phyloP scores from a whole-genome alignment of 2,113 vertebrate species.

The Myotis lucifugus region DNA sequence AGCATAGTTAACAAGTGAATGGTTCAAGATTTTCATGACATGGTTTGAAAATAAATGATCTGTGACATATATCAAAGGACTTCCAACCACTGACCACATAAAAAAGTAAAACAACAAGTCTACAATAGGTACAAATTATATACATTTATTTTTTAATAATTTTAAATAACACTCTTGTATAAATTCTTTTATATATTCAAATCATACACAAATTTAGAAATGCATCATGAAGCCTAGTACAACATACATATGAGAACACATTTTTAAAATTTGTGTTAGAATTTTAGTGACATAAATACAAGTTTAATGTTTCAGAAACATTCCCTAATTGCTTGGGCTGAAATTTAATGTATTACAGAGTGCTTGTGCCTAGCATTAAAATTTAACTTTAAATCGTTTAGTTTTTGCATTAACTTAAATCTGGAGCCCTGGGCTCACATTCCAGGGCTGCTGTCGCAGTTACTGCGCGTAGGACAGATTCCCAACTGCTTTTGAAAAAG shows the following conservation, averaged over 20 bases:
- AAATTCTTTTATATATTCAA: conserved; percentile 90
- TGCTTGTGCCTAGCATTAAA: conserved; percentile 73
- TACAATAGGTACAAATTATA: conserved; percentile 89
- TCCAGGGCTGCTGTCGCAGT: conserved; percentile 58
- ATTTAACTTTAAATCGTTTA: conserved; percentile 54
- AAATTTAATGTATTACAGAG: conserved; percentile 67
- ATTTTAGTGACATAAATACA: conserved; percentile 80
- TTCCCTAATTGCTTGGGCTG: conserved; percentile 77
- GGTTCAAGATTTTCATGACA: background rate
- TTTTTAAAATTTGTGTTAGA: conserved; percentile 76
- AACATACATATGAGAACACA: conserved; percentile 75
- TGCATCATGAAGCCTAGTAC: conserved; percentile 83
- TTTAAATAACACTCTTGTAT: conserved; percentile 91
- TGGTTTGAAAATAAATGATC: conserved; percentile 28
- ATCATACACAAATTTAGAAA: conserved; percentile 87
- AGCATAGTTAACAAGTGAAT: background rate
- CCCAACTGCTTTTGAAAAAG: conserved; percentile 1
- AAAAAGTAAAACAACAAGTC: conserved; percentile 79
- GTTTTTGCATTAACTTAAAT: conserved; percentile 52
- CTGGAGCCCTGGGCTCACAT: conserved; percentile 48
- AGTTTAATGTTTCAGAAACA: conserved; percentile 78
- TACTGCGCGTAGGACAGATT: background rate
- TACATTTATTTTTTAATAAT: conserved; percentile 89
- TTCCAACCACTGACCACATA: conserved; percentile 19
- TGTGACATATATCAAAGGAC: conserved; percentile 42